Conservation (phyloP, 2,888 invertebrate genomes). For the Lycia hirtaria region DNA sequence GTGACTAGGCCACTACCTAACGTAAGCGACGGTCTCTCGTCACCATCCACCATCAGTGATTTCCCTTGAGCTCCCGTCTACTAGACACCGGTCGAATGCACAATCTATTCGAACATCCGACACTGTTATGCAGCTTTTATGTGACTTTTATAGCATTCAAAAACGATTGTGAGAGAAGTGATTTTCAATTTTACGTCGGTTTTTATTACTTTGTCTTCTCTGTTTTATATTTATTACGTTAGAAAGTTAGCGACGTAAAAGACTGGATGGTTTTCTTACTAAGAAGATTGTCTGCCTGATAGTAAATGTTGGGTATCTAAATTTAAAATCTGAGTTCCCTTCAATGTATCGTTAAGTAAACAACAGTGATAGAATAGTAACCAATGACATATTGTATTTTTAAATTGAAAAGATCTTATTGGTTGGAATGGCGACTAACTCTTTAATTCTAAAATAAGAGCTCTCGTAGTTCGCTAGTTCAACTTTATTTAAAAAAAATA, state of each 20-base stretch:
- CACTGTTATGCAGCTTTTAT: background rate
- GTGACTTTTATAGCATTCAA: slow-evolving; percentile 6
- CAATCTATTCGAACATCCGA: slow-evolving; percentile 14
- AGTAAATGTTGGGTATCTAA: background rate
- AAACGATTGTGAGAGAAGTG: slow-evolving; percentile 11
- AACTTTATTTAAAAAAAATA: no score
- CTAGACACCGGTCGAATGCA: slow-evolving; percentile 39
- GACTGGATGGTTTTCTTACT: background rate
- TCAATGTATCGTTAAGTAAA: no score
- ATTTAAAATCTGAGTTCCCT: background rate
- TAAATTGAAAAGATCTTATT: no score
- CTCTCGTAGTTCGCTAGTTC: no score
- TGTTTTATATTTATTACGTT: slow-evolving; percentile 6
- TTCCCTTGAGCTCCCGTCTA: slow-evolving; percentile 43
- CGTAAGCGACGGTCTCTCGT: slow-evolving; percentile 22
- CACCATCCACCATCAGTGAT: slow-evolving; percentile 40
- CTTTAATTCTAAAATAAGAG: no score
- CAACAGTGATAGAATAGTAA: no score
- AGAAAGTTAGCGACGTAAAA: background rate
- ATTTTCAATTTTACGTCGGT: slow-evolving; percentile 14
- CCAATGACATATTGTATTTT: no score
- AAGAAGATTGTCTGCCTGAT: background rate
- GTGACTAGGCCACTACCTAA: no score
- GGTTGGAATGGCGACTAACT: no score
- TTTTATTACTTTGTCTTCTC: slow-evolving; percentile 8